Percentiles rank a stretch among this genome's conserved stretches.
phyloP scores from a whole-genome alignment of 2,797 vertebrate species.

The Synanceia verrucosa region DNA sequence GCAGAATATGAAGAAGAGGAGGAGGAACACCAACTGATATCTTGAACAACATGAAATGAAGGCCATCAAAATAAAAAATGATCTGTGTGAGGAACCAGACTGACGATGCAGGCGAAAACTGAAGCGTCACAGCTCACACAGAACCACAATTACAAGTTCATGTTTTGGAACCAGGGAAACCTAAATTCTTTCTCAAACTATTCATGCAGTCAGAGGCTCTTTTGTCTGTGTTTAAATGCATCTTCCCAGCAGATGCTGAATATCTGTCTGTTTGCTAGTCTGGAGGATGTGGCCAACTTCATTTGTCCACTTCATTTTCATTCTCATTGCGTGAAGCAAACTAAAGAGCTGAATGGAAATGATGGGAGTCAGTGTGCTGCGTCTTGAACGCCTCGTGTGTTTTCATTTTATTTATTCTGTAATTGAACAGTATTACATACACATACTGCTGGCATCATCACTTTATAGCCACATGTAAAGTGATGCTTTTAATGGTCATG shows the following conservation, averaged over 20 bases:
- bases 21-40: not conserved
- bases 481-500: not conserved
- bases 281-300: conserved; percentile 1
- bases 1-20: not conserved
- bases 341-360: not conserved
- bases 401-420: not conserved
- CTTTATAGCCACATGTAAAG: not conserved
- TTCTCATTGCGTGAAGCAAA: not conserved
- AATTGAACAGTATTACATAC: not conserved
- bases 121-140: not conserved
- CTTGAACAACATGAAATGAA: not conserved
- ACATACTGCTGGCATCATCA: not conserved
- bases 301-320: no score
- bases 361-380: not conserved
- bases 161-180: not conserved
- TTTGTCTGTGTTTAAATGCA: not conserved
- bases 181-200: not conserved
- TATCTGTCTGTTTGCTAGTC: not conserved
- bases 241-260: not conserved
- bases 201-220: not conserved
- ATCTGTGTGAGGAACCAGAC: not conserved
- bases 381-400: not conserved
- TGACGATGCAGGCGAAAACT: not conserved
- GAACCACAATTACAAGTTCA: not conserved
- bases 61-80: not conserved